These are phyloP conservation scores for Prunella himalayana DNA, from an alignment of 2,113 vertebrate species.

Conservation along the genomic window DNA sequence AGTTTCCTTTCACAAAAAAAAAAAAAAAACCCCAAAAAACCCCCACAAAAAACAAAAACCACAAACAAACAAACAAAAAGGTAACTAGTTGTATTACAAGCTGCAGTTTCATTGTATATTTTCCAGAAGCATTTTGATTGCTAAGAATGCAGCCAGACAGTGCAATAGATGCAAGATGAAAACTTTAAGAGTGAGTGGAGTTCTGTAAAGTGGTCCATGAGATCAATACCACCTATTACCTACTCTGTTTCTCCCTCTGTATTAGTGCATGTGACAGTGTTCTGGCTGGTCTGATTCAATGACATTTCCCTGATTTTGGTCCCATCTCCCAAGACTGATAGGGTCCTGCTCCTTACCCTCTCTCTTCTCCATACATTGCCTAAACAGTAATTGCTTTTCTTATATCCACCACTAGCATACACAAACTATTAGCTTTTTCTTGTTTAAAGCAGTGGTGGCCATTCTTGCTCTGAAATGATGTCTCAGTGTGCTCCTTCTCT, in stretches of 20 bases:
- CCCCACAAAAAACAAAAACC: too few relatives aligned
- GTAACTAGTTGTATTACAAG: background rate
- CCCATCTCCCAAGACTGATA: background rate
- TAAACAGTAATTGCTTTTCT: background rate
- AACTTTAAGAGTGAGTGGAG: background rate
- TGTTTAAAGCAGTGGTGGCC: background rate
- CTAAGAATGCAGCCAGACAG: background rate
- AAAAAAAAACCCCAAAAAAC: rapidly evolving
- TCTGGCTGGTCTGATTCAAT: background rate
- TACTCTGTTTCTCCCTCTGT: background rate
- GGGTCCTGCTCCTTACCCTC: background rate
- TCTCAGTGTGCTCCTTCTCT: background rate
- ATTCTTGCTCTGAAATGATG: background rate
- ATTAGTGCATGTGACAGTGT: background rate
- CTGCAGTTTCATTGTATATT: background rate
- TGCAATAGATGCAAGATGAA: background rate
- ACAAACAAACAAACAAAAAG: too few relatives aligned
- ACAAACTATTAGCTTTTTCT: background rate
- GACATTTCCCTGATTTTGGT: background rate
- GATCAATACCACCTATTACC: background rate
- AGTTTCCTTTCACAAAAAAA: background rate
- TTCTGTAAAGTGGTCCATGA: background rate
- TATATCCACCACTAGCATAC: background rate
- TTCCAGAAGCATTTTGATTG: background rate
- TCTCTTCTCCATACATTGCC: background rate